Percentiles rank a stretch among this genome's conserved stretches.
These are phyloP conservation scores for Ladona fulva DNA, from an alignment of 1,140 invertebrate genomes.

Conservation along the genomic window DNA sequence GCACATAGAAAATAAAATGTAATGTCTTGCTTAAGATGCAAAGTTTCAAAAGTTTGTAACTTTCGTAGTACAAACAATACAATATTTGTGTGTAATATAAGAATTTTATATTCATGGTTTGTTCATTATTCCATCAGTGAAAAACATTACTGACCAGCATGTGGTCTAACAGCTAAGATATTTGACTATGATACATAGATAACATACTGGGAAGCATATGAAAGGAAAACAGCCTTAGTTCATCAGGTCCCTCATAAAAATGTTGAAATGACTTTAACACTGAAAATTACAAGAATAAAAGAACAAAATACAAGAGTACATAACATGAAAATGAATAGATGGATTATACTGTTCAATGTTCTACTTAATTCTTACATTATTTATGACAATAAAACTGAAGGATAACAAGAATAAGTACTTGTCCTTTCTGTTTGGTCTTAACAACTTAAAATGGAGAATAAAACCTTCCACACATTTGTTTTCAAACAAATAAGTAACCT, in stretches of 20 bases:
- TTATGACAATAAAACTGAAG: background rate
- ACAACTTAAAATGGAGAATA: background rate
- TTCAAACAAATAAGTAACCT: too few relatives aligned
- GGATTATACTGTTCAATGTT: background rate
- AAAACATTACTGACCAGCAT: background rate
- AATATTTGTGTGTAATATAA: background rate
- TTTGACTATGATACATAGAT: background rate
- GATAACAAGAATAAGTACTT: background rate
- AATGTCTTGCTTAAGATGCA: background rate
- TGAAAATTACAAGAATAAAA: background rate
- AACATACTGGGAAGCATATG: background rate
- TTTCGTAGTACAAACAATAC: background rate
- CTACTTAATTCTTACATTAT: background rate
- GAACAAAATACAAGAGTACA: background rate
- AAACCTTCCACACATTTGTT: too few relatives aligned
- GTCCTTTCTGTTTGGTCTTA: background rate
- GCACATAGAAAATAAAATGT: background rate
- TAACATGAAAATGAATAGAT: background rate
- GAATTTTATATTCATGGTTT: background rate
- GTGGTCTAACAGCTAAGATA: background rate
- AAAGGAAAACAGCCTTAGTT: background rate
- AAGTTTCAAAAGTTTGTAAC: background rate
- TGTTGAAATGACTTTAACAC: background rate
- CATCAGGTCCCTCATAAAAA: conserved; percentile 3
- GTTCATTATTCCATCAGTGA: background rate